Percentiles rank a stretch among this genome's conserved stretches.
phyloP scores from a whole-genome alignment of 2,113 vertebrate species.

The Mystacornis crossleyi region DNA sequence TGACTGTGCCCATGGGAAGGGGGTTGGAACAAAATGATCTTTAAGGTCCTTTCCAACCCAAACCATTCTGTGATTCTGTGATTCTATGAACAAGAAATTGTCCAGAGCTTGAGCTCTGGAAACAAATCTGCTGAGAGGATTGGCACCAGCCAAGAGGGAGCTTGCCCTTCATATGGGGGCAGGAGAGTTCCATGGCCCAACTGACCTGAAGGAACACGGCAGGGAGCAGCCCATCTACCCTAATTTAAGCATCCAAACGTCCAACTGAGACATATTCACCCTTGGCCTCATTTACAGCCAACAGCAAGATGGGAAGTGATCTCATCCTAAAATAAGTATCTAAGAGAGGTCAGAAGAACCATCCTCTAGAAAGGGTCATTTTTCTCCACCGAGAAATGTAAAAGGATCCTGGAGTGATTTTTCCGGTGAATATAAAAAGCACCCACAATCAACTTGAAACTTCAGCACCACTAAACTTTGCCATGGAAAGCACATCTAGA shows the following conservation, averaged over 20 bases:
- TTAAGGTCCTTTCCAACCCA: not conserved
- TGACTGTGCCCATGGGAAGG: no score
- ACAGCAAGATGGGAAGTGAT: not conserved
- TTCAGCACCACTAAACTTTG: not conserved
- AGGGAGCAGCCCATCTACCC: not conserved
- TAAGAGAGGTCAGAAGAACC: slow-evolving; percentile 32
- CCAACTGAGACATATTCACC: not conserved
- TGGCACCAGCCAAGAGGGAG: rapidly evolving
- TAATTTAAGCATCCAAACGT: not conserved
- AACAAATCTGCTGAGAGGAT: not conserved
- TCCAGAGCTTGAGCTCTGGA: not conserved
- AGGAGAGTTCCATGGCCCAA: not conserved
- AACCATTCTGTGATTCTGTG: not conserved
- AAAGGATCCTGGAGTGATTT: not conserved
- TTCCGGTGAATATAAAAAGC: not conserved
- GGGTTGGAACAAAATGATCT: not conserved
- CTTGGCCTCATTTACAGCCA: not conserved
- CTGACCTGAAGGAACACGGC: rapidly evolving
- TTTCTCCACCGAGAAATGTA: not conserved
- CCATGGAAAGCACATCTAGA: not conserved
- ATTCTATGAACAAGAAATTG: not conserved
- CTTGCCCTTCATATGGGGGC: rapidly evolving
- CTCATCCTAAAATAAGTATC: slow-evolving; percentile 48
- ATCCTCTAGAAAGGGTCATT: not conserved
- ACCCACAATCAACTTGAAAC: not conserved